Evolutionary conservation across 2,888 invertebrate genomes (phyloP), one percentile per base, ranked within the genome.

Genomic region (Ceriagrion tenellum): DNA sequence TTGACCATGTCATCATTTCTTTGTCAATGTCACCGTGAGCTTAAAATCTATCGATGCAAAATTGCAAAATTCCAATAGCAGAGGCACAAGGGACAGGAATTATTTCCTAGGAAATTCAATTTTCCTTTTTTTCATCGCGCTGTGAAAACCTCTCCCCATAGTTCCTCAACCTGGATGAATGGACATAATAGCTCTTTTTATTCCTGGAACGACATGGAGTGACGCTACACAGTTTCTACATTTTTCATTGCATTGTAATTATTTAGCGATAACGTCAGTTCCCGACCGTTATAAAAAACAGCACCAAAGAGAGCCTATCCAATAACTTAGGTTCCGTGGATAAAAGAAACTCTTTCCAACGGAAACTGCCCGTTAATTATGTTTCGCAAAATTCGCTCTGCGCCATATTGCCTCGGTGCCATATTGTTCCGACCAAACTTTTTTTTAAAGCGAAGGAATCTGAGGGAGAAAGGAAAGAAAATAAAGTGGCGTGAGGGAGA

Each of bases 381-480:
- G 81, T 81, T 81, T 81, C 81, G 35, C 81, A 81, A 81, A 81
- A 81, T 81, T 81, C 81, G 35, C 81, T 81, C 35, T 35, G 81
- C 81, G 81, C 81, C 81, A 81, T 81, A 81, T 81, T 81, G 81
- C 35, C 81, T 16, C 81, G 81, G 81, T 81, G 81, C 81, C 81
- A 81, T 81, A 81, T 81, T 81, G 81, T 81, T 81, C 81, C 81
- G 81, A 35, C 81, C 81, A 81, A 69, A 81, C 81, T 81, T 81
- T 81, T 81, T 81, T 81, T 81, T 3, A 74, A 81, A 81, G 81
- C 12, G 81, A 81, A 35, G 81, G 81, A 81, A 81, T 81, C 81
- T 35, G 81, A 13, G 81, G 81, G 35, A 35, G 81, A 18, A 20
- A 20, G 59, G 59, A 20, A 20, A 13, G 81, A 81, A 81, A 81